These are phyloP conservation scores for Octopus sinensis DNA, from an alignment of 1,140 invertebrate species.

Conservation along the genomic window DNA sequence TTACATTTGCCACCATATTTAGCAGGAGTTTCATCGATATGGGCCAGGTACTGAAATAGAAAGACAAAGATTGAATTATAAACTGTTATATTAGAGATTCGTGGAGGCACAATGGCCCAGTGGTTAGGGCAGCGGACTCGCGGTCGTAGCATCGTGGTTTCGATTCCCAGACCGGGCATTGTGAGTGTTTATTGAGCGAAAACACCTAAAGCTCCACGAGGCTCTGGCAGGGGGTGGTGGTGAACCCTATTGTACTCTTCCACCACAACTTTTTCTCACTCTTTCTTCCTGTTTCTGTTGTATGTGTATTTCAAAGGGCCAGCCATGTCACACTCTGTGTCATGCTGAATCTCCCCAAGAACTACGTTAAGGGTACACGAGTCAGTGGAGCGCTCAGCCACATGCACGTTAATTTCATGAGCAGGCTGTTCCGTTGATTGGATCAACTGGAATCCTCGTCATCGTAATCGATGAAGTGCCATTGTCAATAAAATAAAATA, in stretches of 20 bases:
- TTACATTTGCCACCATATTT: slow-evolving; percentile 54
- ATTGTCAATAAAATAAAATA: no score
- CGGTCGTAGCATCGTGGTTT: background rate
- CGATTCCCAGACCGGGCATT: background rate
- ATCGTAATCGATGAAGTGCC: no score
- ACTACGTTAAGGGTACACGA: no score
- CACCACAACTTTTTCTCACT: no score
- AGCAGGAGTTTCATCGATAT: slow-evolving; percentile 53
- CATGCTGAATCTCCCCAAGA: background rate
- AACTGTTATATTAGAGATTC: background rate
- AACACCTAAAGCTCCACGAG: background rate
- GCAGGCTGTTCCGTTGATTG: no score
- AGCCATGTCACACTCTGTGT: no score
- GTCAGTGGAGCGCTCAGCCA: no score
- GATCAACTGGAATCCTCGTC: no score
- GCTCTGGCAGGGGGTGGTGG: background rate
- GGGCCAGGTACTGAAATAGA: slow-evolving; percentile 49
- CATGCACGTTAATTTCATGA: no score
- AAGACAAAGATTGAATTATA: slow-evolving; percentile 8
- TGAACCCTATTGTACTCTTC: no score
- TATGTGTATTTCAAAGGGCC: no score
- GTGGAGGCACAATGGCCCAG: slow-evolving; percentile 5
- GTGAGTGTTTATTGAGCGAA: background rate
- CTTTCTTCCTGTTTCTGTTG: no score
- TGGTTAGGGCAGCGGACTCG: background rate